A percentile compares a stretch with the other conserved stretches of the same genome.
These are phyloP conservation scores for Macropus fuliginosus DNA, from an alignment of 2,797 vertebrate species.

Conservation along the genomic window DNA sequence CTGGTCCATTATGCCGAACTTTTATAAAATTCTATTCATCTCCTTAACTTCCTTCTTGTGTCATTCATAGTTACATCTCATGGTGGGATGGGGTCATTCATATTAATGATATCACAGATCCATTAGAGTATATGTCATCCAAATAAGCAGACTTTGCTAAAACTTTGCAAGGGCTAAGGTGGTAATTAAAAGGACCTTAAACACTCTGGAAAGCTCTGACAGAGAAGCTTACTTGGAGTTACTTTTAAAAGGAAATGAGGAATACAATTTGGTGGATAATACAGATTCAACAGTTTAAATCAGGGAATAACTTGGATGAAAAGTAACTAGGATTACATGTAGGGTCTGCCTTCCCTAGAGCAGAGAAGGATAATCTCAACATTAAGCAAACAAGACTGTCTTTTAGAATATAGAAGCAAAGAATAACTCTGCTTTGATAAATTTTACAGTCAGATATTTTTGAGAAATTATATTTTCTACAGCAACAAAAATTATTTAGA, in stretches of 20 bases:
- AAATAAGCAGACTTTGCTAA: not conserved
- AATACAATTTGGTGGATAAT: not conserved
- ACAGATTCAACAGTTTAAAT: not conserved
- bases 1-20: too few species aligned
- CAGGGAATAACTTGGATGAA: not conserved
- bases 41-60: not conserved
- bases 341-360: not conserved
- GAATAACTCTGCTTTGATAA: not conserved
- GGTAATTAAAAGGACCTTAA: not conserved
- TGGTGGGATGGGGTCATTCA: not conserved
- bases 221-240: not conserved
- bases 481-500: slow-evolving; percentile 49
- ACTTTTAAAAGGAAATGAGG: slow-evolving; percentile 17
- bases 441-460: not conserved
- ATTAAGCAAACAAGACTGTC: not conserved
- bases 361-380: not conserved
- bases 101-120: not conserved
- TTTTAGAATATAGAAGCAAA: not conserved
- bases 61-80: too few species aligned
- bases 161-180: not conserved
- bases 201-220: not conserved
- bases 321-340: not conserved
- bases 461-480: not conserved
- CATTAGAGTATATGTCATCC: not conserved
- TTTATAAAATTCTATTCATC: too few species aligned